phyloP scores from a whole-genome alignment of 2,888 invertebrate species.

The Galerucella nymphaeae region DNA sequence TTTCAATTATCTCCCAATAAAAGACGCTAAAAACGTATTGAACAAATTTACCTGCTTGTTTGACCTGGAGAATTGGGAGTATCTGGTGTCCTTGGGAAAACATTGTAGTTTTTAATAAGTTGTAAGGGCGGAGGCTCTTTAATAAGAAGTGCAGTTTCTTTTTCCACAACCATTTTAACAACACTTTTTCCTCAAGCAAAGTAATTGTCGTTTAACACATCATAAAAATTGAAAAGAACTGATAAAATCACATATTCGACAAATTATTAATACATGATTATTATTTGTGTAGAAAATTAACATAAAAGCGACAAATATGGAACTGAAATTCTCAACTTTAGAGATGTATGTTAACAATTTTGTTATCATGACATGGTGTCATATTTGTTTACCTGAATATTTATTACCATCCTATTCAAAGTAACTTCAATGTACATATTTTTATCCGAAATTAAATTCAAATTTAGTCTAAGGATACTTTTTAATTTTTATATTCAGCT shows the following conservation, averaged over 20 bases:
- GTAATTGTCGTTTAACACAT: slow-evolving; percentile 35
- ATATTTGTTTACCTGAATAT: slow-evolving; percentile 34
- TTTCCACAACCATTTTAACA: slow-evolving; percentile 19
- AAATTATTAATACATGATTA: slow-evolving; percentile 43
- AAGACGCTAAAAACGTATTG: neutral
- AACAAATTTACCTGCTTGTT: slow-evolving; percentile 44
- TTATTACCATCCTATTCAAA: slow-evolving; percentile 20
- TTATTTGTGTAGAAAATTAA: slow-evolving; percentile 45
- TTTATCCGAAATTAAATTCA: neutral
- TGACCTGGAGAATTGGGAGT: slow-evolving; percentile 45
- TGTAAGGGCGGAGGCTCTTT: slow-evolving; percentile 29
- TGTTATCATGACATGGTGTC: slow-evolving; percentile 46
- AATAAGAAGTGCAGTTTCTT: slow-evolving; percentile 43
- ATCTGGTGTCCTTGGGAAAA: slow-evolving; percentile 40
- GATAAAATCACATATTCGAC: slow-evolving; percentile 30
- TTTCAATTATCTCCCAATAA: too few species aligned
- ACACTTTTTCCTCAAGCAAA: slow-evolving; percentile 13
- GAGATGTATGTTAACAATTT: slow-evolving; percentile 39
- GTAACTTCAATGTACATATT: neutral
- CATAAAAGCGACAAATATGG: slow-evolving; percentile 26
- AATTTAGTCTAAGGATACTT: neutral
- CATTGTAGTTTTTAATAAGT: slow-evolving; percentile 32
- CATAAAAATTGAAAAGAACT: slow-evolving; percentile 20
- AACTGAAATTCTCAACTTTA: slow-evolving; percentile 25
- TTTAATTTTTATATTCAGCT: neutral